Evolutionary conservation across 1,140 invertebrate genomes (phyloP).

Genomic region (Ceratosolen fusciceps): DNA sequence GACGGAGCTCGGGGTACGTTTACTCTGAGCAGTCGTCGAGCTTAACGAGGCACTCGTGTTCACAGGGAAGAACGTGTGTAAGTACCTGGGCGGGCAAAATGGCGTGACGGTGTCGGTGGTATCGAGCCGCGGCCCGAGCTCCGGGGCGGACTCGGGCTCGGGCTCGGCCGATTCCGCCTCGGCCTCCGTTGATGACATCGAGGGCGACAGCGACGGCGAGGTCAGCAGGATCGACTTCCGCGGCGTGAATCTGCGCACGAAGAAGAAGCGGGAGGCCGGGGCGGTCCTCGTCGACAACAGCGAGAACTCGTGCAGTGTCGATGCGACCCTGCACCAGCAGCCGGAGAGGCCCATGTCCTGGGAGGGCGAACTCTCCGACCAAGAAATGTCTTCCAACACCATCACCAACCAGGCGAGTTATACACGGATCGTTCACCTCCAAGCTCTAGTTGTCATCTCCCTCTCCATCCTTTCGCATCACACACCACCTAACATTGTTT

Average conservation of each 20-base stretch:
- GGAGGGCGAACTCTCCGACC: constrained; percentile 90
- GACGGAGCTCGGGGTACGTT: background rate
- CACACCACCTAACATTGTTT: no score
- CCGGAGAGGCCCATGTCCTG: constrained; percentile 88
- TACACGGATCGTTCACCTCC: no score
- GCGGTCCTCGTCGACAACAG: constrained; percentile 54
- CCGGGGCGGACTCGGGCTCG: constrained; percentile 48
- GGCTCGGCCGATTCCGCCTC: constrained; percentile 41
- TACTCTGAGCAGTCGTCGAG: background rate
- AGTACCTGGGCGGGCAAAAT: constrained; percentile 68
- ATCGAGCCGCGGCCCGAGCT: constrained; percentile 52
- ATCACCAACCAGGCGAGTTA: constrained; percentile 67
- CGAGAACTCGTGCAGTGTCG: constrained; percentile 60
- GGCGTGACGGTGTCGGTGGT: constrained; percentile 70
- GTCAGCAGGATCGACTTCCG: constrained; percentile 74
- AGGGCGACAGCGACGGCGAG: constrained; percentile 72
- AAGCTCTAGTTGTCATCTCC: no score
- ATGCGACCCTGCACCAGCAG: constrained; percentile 64
- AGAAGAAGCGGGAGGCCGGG: constrained; percentile 69
- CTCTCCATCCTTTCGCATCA: background rate
- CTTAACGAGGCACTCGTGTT: background rate
- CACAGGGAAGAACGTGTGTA: constrained; percentile 67
- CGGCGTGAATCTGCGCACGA: constrained; percentile 72
- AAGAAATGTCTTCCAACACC: constrained; percentile 75
- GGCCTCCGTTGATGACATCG: constrained; percentile 53